Base-by-base conservation (phyloP, 2,113 vertebrate species). In the Xiphophorus maculatus region DNA sequence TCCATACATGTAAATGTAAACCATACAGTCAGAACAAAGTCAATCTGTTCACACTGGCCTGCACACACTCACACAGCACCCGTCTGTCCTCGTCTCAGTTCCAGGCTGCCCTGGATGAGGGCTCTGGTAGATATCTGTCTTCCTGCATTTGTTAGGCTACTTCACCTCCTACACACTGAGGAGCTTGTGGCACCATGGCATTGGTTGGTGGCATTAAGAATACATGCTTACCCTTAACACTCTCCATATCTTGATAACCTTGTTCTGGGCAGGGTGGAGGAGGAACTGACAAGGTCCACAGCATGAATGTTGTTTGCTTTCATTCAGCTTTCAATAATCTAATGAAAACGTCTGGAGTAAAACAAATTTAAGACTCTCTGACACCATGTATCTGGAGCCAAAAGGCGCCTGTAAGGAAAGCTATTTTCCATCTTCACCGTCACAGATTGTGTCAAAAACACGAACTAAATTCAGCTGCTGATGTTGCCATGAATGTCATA, bases 71-170 rank as follows among this genome's bases (percentile, higher is more conserved):
- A 80, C 72, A 73, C 64, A 63, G 48, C 58, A 40, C 42, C 66
- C 77, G 5, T 88, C 87, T 88, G 87, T 91, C 89, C 69, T 78
- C 87, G 63, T 89, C 79, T 81, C 63, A 54, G 69, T 84, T 69
- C 32, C 66, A 73, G 66, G 82, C 69, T 70, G 72, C 88, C 82
- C 78, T 79, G 87, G 85, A 81, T 85, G 73, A 88, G 72, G 80
- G 84, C 63, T 81, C 85, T 75, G 74, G 72, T 28, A 88, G 87
- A 92, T 91, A 87, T 85, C 88, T 69, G 70, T 76, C 84, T 94
- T 93, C 93, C 92, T 92, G 92, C 35, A 67, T 93, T 93, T 93
- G 92, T 94, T 86, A 67, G 30, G 70, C n/a, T 1, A 71, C 72
- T 81, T 71, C 66, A 71, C 80, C 74, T 78, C 58, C 15, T 64